Evolutionary conservation across 2,113 vertebrate species (phyloP).

Genomic region (Benitochromis conjunctus): DNA sequence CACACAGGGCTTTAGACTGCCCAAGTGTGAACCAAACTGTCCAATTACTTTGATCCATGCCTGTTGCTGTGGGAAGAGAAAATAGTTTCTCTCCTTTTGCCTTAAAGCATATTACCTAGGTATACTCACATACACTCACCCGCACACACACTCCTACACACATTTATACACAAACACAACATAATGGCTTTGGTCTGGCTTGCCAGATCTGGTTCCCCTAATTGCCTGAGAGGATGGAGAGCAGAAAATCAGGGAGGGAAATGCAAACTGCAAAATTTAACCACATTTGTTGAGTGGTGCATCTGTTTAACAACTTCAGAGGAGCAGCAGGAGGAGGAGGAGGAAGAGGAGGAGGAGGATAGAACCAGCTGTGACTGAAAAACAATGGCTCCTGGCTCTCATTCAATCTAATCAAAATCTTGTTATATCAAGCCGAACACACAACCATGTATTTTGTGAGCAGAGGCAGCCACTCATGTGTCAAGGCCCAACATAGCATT

Average conservation of each 20-base stretch:
- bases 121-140: neutral
- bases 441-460: neutral
- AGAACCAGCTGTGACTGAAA: neutral
- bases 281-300: constrained; percentile 26
- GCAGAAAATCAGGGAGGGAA: neutral
- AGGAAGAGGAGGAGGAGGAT: neutral
- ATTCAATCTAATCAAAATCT: constrained; percentile 22
- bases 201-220: constrained; percentile 18
- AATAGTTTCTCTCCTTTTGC: constrained; percentile 6
- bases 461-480: neutral
- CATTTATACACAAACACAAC: neutral
- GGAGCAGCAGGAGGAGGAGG: neutral
- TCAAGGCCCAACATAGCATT: neutral
- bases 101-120: constrained; percentile 30
- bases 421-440: neutral
- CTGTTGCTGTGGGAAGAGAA: constrained; percentile 16
- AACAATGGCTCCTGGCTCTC: constrained; percentile 1
- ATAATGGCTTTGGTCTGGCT: constrained; percentile 31
- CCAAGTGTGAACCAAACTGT: constrained; percentile 42
- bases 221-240: constrained; percentile 32
- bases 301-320: constrained; percentile 25
- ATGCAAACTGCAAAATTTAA: constrained; percentile 41
- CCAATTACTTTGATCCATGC: constrained; percentile 58
- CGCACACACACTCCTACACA: neutral
- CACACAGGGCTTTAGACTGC: neutral